Base-by-base conservation (phyloP, 2,888 invertebrate species). In the Leptinotarsa haldemani region DNA sequence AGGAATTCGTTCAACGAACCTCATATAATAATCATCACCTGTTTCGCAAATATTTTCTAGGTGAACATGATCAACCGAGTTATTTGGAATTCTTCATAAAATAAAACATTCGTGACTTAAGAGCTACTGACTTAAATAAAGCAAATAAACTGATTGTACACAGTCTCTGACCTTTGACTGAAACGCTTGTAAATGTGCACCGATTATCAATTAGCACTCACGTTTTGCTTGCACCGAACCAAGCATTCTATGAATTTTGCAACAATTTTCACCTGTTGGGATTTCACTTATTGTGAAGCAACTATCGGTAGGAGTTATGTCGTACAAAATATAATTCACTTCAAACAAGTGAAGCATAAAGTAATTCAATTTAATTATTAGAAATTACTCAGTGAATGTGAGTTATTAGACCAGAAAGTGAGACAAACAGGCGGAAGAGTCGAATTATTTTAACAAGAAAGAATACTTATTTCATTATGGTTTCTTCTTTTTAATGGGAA, bases 321-420 rank as follows among this genome's bases (percentile, higher is more conserved):
- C 79, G 77, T 77, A 77, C 77, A 75, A 69, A 79, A 78, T 77
- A 75, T 74, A 77, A 76, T 79, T 74, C 75, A 78, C 76, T 78
- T 74, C 74, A 74, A 80, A 71, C 74, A 80, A 80, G 77, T 81
- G 80, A 80, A 80, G 80, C 81, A 81, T 80, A 76, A 80, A 80
- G 77, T 76, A 80, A 79, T 81, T 80, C 77, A 73, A 78, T 79
- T 80, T 81, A 81, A 81, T 81, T 81, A 78, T 77, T 77, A 79
- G 80, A 80, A 80, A 81, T 80, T 80, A 78, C 74, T 73, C 69
- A 74, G 78, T 80, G 79, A 80, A 79, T 78, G 79, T 80, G 77
- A 78, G 74, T 80, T 79, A 80, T 80, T 80, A 79, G 79, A 80
- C 80, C 80, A 79, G 80, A 80, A 81, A 81, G 81, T 80, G 78